Conservation (phyloP, 1,140 invertebrate genomes). For the Ladona fulva region DNA sequence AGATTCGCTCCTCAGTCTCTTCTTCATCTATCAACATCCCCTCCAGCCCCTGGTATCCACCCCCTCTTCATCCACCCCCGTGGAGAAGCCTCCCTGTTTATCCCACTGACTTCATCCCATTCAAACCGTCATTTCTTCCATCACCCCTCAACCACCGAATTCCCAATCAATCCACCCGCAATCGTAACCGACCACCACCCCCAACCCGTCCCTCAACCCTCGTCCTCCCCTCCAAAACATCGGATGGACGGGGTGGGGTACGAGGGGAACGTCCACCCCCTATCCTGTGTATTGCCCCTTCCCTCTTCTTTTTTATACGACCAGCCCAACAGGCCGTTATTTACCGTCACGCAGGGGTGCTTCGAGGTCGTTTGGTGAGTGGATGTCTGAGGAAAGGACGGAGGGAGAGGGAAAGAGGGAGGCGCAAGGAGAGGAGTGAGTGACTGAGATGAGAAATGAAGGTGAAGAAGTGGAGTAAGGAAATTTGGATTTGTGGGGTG, state of each 20-base stretch:
- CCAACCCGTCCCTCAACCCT: background rate
- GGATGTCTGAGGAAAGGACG: background rate
- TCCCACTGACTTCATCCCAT: no score
- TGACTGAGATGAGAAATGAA: background rate
- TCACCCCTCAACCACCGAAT: no score
- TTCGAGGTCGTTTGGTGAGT: background rate
- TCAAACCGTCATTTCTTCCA: no score
- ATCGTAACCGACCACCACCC: no score
- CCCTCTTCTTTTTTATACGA: background rate
- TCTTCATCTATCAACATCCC: no score
- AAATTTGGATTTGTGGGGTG: background rate
- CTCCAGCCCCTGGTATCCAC: no score
- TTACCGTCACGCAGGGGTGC: background rate
- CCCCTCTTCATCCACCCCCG: no score
- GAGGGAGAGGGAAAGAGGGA: background rate
- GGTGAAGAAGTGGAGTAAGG: background rate
- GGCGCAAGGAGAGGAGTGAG: background rate
- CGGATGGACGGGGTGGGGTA: no score
- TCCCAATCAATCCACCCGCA: no score
- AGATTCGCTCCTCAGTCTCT: no score
- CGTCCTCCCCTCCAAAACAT: background rate
- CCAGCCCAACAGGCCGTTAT: conserved; percentile 4
- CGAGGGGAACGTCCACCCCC: background rate
- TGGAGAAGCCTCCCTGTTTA: no score
- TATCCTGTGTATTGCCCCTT: background rate